Evolutionary conservation across 2,797 vertebrate species (phyloP), one percentile per base, ranked within the genome.

Genomic region (Hippoglossus hippoglossus): DNA sequence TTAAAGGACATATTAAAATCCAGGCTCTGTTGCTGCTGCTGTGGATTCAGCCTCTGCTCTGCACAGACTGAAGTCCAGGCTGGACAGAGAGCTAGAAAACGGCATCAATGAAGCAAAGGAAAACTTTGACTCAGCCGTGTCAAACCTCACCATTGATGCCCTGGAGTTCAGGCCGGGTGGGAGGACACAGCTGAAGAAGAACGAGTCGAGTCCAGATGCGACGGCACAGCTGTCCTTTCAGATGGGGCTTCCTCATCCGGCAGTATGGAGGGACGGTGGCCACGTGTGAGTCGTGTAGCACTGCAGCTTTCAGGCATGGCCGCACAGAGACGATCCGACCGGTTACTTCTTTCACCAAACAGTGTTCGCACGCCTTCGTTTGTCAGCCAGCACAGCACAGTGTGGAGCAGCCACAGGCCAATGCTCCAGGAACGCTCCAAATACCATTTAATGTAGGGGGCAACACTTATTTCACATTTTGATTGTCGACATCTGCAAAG

Each of bases 201-300:
- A 95, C 89, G 96, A 96, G 89, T 73, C 98, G 72, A 99, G 98
- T 82, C 96, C 98, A 0, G 98, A 99, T 21, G 96, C 96, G 0
- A 64, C 98, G 7, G 93, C 89, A 0, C 98, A 99, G 93, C 94
- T 99, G 76, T 95, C 97, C 52, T 97, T 99, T 82, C 98, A 99
- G 80, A 97, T 99, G 26, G 97, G 98, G 94, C 71, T 99, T 96
- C 86, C 81, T 99, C 86, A 81, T 99, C 72, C 92, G 94, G 47
- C 97, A 97, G 56, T 97, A 97, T 0, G 94, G 94, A 22, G 92
- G 96, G 86, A 98, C 97, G 0, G 96, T 96, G 3, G 96, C 97
- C 58, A 97, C 97, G 0, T 99, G 99, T 0, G 98, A 99, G 91
- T 98, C 98, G 1, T 99, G 98, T 26, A 99, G 98, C 89, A 99